Percentiles rank a stretch among this genome's conserved stretches.
Evolutionary conservation across 2,888 invertebrate species (phyloP).

Genomic region (Micropterix aruncella): DNA sequence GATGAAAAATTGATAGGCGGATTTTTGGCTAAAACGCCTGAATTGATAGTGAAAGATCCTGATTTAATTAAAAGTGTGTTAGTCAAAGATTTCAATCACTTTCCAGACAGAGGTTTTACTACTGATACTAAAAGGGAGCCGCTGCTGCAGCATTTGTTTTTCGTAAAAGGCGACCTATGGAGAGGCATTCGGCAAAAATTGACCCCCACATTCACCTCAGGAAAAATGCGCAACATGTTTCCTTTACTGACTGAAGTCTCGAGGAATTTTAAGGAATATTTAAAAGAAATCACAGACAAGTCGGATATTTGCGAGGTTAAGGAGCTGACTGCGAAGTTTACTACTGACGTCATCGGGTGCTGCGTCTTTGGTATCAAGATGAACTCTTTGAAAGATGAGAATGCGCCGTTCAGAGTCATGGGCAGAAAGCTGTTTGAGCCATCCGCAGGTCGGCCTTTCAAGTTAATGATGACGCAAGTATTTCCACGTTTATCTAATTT

Average conservation of each 20-base stretch:
- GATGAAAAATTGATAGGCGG: background rate
- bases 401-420: constrained; percentile 18
- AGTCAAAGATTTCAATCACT: background rate
- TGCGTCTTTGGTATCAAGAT: constrained; percentile 9
- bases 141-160: background rate
- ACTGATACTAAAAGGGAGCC: background rate
- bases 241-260: background rate
- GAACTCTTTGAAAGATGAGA: constrained; percentile 16
- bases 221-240: background rate
- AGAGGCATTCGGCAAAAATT: background rate
- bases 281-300: background rate
- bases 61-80: constrained; percentile 1
- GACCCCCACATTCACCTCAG: background rate
- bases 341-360: background rate
- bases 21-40: background rate
- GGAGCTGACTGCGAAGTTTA: background rate
- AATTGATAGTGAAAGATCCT: background rate
- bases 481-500: constrained; percentile 23
- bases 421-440: constrained; percentile 18
- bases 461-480: constrained; percentile 15
- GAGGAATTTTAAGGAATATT: background rate
- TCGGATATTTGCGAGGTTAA: background rate
- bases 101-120: background rate
- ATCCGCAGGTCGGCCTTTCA: constrained; percentile 16
- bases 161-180: background rate